A percentile compares a stretch with the other conserved stretches of the same genome.
phyloP scores from a whole-genome alignment of 2,797 vertebrate species.

The Takifugu ocellatus region DNA sequence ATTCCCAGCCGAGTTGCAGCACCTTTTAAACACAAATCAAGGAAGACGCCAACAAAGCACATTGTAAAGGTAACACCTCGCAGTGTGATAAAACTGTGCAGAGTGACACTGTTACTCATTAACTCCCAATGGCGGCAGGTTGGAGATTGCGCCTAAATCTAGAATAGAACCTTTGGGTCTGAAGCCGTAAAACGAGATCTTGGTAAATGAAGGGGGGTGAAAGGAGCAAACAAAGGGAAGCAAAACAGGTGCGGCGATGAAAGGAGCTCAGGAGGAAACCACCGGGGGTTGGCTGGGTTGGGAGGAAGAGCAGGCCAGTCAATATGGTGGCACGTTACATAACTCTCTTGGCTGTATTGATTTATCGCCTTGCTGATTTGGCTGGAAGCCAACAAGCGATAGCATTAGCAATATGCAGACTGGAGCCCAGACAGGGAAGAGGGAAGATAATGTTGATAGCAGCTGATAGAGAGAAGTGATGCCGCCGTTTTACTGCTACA shows the following conservation, averaged over 20 bases:
- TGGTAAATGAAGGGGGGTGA: slow-evolving; percentile 15
- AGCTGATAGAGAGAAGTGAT: slow-evolving; percentile 24
- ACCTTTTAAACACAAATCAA: too few species aligned
- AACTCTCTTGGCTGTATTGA: slow-evolving; percentile 63
- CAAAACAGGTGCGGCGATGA: slow-evolving; percentile 23
- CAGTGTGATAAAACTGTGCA: too few species aligned
- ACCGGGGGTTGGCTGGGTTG: slow-evolving; percentile 12
- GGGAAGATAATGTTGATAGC: slow-evolving; percentile 23
- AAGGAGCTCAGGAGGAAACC: slow-evolving; percentile 24
- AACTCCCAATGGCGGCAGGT: too few species aligned
- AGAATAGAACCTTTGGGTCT: background rate
- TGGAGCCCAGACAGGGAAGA: slow-evolving; percentile 27
- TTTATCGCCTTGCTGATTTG: slow-evolving; percentile 65
- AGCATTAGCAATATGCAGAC: slow-evolving; percentile 60
- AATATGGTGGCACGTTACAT: slow-evolving; percentile 59
- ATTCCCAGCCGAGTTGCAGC: too few species aligned
- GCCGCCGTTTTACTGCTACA: too few species aligned
- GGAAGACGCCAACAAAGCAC: too few species aligned
- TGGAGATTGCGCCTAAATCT: too few species aligned
- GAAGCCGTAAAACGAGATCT: slow-evolving; percentile 3
- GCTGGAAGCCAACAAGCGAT: slow-evolving; percentile 49
- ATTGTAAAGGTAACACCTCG: too few species aligned
- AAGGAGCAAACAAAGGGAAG: slow-evolving; percentile 1
- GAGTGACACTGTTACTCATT: too few species aligned
- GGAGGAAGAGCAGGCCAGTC: slow-evolving; percentile 20